A percentile compares a stretch with the other conserved stretches of the same genome.
Conservation (phyloP, 2,113 vertebrate species). For the Hemicordylus capensis region DNA sequence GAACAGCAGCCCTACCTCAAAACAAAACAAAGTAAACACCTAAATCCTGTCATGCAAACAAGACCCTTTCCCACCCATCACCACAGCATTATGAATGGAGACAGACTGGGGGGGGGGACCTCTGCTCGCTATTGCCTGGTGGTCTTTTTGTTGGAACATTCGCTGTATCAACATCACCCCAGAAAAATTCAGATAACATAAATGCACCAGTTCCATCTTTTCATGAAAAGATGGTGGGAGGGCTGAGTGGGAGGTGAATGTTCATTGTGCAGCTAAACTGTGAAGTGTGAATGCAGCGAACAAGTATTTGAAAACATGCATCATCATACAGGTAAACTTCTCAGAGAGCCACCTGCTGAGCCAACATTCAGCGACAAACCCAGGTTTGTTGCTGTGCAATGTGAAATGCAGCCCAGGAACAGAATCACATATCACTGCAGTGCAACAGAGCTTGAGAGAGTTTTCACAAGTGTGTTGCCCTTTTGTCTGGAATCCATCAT, state of each 20-base stretch:
- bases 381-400: too few relatives aligned
- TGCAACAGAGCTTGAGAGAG: too few relatives aligned
- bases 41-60: slow-evolving; percentile 65
- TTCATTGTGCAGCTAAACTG: not conserved
- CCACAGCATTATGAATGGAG: slow-evolving; percentile 56
- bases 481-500: too few relatives aligned
- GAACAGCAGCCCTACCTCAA: slow-evolving; percentile 31
- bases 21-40: slow-evolving; percentile 42
- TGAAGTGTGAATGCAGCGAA: not conserved
- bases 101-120: slow-evolving; percentile 25
- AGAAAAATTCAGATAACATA: slow-evolving; percentile 58
- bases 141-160: slow-evolving; percentile 71
- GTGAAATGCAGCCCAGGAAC: too few relatives aligned
- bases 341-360: not conserved
- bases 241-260: slow-evolving; percentile 19
- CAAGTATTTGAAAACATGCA: not conserved
- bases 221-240: slow-evolving; percentile 35
- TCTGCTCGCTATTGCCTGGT: slow-evolving; percentile 46
- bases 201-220: slow-evolving; percentile 62
- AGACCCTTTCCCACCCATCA: slow-evolving; percentile 58
- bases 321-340: not conserved
- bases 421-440: too few relatives aligned
- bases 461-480: too few relatives aligned
- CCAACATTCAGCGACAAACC: too few relatives aligned
- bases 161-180: slow-evolving; percentile 58